A percentile compares a stretch with the other conserved stretches of the same genome.
phyloP scores from a whole-genome alignment of 2,797 vertebrate genomes.

The Mycteria americana region DNA sequence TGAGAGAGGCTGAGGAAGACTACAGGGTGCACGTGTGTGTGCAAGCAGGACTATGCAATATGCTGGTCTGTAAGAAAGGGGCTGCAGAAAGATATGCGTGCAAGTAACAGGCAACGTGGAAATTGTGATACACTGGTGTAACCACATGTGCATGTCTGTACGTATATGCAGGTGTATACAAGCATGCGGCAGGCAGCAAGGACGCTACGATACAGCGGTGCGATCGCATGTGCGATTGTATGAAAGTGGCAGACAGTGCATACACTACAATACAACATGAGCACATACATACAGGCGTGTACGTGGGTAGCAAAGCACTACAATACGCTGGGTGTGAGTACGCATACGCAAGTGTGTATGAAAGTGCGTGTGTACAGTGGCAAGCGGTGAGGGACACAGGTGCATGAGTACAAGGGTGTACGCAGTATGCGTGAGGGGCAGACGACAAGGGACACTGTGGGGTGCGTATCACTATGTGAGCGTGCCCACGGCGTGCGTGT shows the following conservation, averaged over 20 bases:
- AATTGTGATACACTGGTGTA: not conserved
- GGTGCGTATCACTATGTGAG: not conserved
- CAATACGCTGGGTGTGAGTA: not conserved
- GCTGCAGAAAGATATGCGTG: not conserved
- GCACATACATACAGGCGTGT: not conserved
- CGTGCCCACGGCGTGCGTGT: rapidly evolving
- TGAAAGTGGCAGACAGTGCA: not conserved
- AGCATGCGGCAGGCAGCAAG: not conserved
- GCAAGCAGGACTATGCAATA: not conserved
- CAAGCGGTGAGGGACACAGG: not conserved
- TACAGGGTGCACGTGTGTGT: rapidly evolving
- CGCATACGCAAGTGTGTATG: rapidly evolving
- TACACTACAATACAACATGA: not conserved
- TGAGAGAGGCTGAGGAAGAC: not conserved
- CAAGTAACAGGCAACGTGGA: not conserved
- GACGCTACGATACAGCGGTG: rapidly evolving
- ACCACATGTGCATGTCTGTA: not conserved
- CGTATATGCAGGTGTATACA: too few species aligned
- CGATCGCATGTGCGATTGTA: not conserved
- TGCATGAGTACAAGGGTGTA: not conserved
- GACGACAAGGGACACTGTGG: not conserved
- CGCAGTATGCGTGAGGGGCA: not conserved
- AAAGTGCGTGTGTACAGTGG: not conserved
- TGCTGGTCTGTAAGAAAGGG: not conserved
- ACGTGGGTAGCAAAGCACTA: not conserved